A percentile compares a stretch with the other conserved stretches of the same genome.
Evolutionary conservation across 2,797 vertebrate species (phyloP).

Genomic region (Poeciliopsis infans): DNA sequence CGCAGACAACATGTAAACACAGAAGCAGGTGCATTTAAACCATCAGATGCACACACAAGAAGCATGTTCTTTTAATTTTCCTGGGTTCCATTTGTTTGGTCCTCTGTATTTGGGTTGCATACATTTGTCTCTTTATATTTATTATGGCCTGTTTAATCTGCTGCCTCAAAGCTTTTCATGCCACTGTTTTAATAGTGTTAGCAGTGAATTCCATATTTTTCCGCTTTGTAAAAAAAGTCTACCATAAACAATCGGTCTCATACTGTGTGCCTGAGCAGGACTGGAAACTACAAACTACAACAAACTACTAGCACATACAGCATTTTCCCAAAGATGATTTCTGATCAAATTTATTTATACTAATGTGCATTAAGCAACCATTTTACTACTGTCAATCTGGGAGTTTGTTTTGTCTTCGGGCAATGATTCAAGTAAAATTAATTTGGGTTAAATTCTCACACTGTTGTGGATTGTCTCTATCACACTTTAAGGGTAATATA

Average conservation of each 20-base stretch:
- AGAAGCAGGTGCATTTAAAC: background rate
- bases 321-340: background rate
- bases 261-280: background rate
- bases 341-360: background rate
- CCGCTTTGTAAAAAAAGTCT: background rate
- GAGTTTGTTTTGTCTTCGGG: background rate
- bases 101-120: background rate
- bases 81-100: background rate
- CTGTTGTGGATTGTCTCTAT: background rate
- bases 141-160: background rate
- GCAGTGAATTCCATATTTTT: background rate
- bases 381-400: background rate
- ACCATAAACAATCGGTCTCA: background rate
- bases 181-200: background rate
- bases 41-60: background rate
- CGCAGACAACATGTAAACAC: background rate
- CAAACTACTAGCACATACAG: no score
- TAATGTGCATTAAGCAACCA: background rate
- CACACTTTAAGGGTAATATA: background rate
- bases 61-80: background rate
- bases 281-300: background rate
- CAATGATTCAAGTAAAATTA: background rate
- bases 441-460: background rate
- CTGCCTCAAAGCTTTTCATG: background rate
- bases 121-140: background rate